Evolutionary conservation across 2,888 invertebrate species (phyloP).

Genomic region (Ophion ventricosus): DNA sequence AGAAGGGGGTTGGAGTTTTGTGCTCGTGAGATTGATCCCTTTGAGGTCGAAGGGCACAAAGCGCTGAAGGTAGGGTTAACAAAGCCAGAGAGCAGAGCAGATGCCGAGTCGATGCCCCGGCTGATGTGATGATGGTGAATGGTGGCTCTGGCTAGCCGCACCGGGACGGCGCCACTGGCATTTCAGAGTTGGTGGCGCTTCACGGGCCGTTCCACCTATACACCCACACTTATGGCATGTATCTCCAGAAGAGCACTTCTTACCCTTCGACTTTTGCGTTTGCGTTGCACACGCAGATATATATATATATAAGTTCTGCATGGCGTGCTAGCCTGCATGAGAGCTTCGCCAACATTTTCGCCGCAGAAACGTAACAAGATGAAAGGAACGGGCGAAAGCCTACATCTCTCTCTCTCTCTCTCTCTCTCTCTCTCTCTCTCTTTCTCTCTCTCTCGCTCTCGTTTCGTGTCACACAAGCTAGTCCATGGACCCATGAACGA

Average conservation of each 20-base stretch:
- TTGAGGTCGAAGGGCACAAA: constrained; percentile 57
- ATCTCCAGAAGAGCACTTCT: constrained; percentile 12
- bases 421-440: constrained; percentile 16
- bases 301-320: constrained; percentile 32
- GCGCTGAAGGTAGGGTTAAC: constrained; percentile 24
- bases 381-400: constrained; percentile 78
- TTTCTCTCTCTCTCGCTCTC: constrained; percentile 15
- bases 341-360: constrained; percentile 28
- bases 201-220: neutral
- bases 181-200: constrained; percentile 10
- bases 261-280: constrained; percentile 29
- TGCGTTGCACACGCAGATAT: constrained; percentile 45
- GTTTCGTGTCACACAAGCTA: neutral
- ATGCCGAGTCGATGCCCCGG: constrained; percentile 40
- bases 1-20: constrained; percentile 45
- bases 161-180: neutral
- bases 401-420: neutral
- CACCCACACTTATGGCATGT: constrained; percentile 10
- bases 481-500: constrained; percentile 76
- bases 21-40: constrained; percentile 63
- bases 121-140: constrained; percentile 41
- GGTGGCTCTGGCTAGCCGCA: constrained; percentile 31
- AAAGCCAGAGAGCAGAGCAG: constrained; percentile 23
- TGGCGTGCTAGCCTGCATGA: constrained; percentile 1
- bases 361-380: constrained; percentile 80